Evolutionary conservation across 2,113 vertebrate genomes (phyloP).

Genomic region (Cynoglossus semilaevis): DNA sequence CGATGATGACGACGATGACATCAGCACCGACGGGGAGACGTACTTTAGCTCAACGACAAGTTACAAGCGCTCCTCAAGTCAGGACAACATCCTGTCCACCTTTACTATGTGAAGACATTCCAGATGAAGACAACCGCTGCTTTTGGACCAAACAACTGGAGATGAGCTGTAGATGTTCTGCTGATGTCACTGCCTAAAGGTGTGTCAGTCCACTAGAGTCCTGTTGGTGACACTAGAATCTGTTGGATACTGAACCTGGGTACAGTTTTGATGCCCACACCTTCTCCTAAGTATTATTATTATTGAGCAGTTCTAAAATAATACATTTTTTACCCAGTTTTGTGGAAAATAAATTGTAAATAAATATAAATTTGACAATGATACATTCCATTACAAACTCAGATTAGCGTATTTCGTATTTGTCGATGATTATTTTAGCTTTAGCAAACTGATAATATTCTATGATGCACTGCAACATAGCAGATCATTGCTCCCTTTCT

Average conservation of each 20-base stretch:
- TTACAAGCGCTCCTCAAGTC: conserved; percentile 80
- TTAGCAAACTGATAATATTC: conserved; percentile 33
- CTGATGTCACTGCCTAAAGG: conserved; percentile 10
- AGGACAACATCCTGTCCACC: conserved; percentile 68
- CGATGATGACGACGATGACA: conserved; percentile 77
- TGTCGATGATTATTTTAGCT: conserved; percentile 26
- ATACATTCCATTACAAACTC: conserved; percentile 23
- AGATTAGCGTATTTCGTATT: conserved; percentile 12
- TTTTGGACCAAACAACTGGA: conserved; percentile 34
- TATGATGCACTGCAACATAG: conserved; percentile 47
- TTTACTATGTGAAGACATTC: conserved; percentile 50
- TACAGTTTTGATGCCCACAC: neutral
- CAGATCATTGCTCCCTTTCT: conserved; percentile 49
- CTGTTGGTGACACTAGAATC: neutral
- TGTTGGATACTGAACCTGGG: conserved; percentile 2
- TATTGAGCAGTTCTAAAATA: conserved; percentile 29
- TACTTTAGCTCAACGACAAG: conserved; percentile 83
- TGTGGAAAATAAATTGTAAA: conserved; percentile 31
- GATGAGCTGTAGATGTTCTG: conserved; percentile 18
- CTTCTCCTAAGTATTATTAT: conserved; percentile 58
- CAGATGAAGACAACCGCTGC: neutral
- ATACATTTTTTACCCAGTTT: conserved; percentile 6
- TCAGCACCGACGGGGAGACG: conserved; percentile 88
- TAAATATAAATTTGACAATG: conserved; percentile 26
- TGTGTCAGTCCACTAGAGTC: neutral